Evolutionary conservation across 1,140 invertebrate species (phyloP), one percentile per base, ranked within the genome.

Genomic region (Prorops nasuta): DNA sequence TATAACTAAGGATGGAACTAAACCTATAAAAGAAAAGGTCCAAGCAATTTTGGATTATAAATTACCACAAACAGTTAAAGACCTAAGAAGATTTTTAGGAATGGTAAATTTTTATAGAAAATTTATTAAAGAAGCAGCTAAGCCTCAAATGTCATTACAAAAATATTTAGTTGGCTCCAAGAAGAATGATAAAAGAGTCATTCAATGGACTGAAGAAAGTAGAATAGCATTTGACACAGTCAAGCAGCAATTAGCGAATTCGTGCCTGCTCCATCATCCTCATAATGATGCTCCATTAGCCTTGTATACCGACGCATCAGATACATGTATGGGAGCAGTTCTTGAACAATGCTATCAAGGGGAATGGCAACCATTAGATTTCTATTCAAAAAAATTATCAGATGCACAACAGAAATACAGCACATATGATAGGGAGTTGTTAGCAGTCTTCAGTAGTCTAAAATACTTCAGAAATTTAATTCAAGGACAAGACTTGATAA

Each of bases 341-440:
- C n/a, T n/a, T n/a, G n/a, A n/a, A n/a, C n/a, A n/a, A n/a, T n/a
- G n/a, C n/a, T n/a, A n/a, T 8, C 38, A 58, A 16, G 46, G 31
- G 9, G 21, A 20, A 4, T 55, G 51, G 49, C 10, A 63, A 55
- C 73, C 72, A 14, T 37, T 77, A 1, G 69, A 38, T 18, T 79
- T 76, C 51, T 74, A 67, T 42, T 75, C n/a, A n/a, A n/a, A n/a
- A n/a, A n/a, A n/a, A n/a, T n/a, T n/a, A n/a, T n/a, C n/a, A n/a
- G n/a, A n/a, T 66, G 7, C 61, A 52, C 32, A 70, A 66, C 52
- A 43, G 75, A 9, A 58, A 34, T 10, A 10, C 45, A 22, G n/a
- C 66, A 8, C 44, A 74, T 39, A 34, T 8, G 3, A 58, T 55
- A 18, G 66, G 67, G 32, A 41, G 18, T 17, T 51, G 63, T 0